phyloP scores from a whole-genome alignment of 2,113 vertebrate species.

The Xiphophorus hellerii region DNA sequence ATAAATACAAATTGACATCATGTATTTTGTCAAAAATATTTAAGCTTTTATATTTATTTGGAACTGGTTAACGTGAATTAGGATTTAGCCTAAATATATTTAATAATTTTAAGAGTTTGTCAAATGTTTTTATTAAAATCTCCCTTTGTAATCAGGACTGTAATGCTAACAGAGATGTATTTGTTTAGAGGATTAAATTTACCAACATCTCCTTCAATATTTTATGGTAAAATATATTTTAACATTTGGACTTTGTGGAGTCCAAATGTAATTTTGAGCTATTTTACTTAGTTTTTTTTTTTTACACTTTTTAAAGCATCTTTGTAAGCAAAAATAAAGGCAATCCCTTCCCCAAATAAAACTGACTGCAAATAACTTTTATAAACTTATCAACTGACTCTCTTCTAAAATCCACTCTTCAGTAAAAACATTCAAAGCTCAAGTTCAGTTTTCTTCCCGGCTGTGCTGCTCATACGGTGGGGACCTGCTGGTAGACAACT shows the following conservation, averaged over 20 bases:
- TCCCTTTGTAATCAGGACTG: neutral
- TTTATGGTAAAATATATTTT: slow-evolving; percentile 12
- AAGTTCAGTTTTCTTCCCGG: neutral
- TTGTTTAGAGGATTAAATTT: neutral
- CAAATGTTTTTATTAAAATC: neutral
- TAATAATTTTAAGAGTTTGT: neutral
- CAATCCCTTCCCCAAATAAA: slow-evolving; percentile 46
- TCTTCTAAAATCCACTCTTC: neutral
- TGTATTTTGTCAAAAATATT: neutral
- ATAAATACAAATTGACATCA: neutral
- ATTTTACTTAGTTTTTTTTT: neutral
- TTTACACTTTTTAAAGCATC: neutral
- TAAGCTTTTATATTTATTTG: slow-evolving; percentile 1
- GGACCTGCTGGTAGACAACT: slow-evolving; percentile 21
- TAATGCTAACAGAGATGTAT: neutral
- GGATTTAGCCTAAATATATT: neutral
- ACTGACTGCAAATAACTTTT: slow-evolving; percentile 11
- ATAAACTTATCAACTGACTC: slow-evolving; percentile 7
- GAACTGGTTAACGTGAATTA: neutral
- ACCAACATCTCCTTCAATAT: neutral
- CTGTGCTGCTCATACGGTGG: slow-evolving; percentile 5
- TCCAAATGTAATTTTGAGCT: neutral
- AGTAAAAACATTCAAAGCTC: slow-evolving; percentile 1
- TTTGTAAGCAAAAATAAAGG: slow-evolving; percentile 18
- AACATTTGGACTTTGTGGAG: slow-evolving; percentile 16